Evolutionary conservation across 2,113 vertebrate genomes (phyloP), one percentile per base, ranked within the genome.

Genomic region (Eptatretus burgeri): DNA sequence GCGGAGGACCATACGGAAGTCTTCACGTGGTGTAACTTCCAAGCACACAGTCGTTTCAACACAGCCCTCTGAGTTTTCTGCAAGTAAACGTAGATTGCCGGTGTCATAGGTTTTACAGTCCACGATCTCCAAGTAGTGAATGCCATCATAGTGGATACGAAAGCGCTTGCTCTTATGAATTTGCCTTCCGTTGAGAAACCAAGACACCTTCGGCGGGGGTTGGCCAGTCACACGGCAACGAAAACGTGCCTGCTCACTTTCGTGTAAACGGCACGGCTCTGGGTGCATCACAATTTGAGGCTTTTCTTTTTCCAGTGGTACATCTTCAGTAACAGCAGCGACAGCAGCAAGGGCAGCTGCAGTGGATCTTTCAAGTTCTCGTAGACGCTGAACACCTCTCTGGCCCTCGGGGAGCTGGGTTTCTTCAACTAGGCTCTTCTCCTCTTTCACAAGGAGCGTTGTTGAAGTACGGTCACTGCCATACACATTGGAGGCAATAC

Each of bases 91-190:
- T 64, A 98, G 82, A 67, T 93, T 87, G 51, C 91, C 91, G 3
- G 85, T 79, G 65, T 98, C 91, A 2, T 98, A 98, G 0, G 85
- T 85, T 72, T 98, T 98, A 68, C 83, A 79, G 68, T 94, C 91
- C 13, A 81, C 76, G 14, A 98, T 86, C 73, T 98, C 91, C 66
- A 98, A 71, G 63, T 98, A 98, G 68, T 98, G 81, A 69, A 98
- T 98, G 27, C 91, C 91, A 68, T 98, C 91, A 11, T 87, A 95
- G 5, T 76, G 78, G 14, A 98, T 80, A 71, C 83, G 76, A 71
- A 91, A 93, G 51, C 91, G 74, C 72, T 98, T 98, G 75, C 91
- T 98, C 66, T 93, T 95, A 64, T 87, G 83, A 66, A 98, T 88
- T 27, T 93, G 87, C 67, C 87, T 83, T 66, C 85, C 83, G 2